Conservation (phyloP, 2,113 vertebrate genomes). For the Leptocoma aspasia region DNA sequence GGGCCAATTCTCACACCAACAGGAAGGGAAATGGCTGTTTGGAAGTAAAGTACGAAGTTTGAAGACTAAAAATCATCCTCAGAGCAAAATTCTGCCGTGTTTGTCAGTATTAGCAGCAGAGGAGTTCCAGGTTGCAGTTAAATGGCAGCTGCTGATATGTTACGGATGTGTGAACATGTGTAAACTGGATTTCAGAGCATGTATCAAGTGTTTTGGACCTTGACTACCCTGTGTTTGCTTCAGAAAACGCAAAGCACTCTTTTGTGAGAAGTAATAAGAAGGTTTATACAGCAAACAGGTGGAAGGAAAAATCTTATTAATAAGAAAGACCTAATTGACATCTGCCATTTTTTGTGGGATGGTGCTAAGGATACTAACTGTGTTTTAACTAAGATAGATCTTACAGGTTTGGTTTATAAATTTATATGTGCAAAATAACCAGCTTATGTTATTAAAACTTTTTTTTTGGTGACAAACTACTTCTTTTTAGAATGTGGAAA, state of each 20-base stretch:
- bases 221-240: neutral
- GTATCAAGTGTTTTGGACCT: neutral
- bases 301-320: neutral
- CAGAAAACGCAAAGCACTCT: neutral
- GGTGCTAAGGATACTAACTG: neutral
- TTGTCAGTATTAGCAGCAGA: neutral
- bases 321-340: neutral
- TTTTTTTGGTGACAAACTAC: neutral
- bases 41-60: neutral
- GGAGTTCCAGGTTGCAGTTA: neutral
- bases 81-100: neutral
- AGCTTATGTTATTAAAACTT: neutral
- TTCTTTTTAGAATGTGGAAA: neutral
- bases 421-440: neutral
- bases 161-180: accelerated
- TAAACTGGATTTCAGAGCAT: neutral
- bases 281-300: neutral
- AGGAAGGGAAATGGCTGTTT: neutral
- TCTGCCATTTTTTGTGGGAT: neutral
- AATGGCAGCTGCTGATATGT: neutral
- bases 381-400: neutral
- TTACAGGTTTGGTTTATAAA: neutral
- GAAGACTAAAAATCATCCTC: neutral
- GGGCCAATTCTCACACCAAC: neutral
- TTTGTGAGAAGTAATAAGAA: neutral